Evolutionary conservation across 2,113 vertebrate genomes (phyloP).

Genomic region (Blennius ocellaris): DNA sequence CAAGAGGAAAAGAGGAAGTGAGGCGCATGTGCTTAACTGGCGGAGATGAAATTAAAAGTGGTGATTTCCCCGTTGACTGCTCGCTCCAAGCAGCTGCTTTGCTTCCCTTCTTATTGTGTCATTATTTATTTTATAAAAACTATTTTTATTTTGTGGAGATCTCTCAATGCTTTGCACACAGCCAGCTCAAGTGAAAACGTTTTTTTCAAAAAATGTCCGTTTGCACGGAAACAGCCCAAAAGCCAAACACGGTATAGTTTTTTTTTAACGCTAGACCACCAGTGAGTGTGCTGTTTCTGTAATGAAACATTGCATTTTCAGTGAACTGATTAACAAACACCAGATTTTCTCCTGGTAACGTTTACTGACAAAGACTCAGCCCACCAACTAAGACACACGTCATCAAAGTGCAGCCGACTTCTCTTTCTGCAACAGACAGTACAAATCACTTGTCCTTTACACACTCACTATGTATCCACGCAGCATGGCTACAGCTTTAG

Average conservation of each 20-base stretch:
- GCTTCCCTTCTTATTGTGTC: slow-evolving; percentile 59
- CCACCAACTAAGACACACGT: too few relatives aligned
- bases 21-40: slow-evolving; percentile 64
- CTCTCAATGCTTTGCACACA: slow-evolving; percentile 29
- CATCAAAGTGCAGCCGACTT: neutral
- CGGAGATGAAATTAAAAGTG: slow-evolving; percentile 74
- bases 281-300: too few relatives aligned
- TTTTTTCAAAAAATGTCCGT: too few relatives aligned
- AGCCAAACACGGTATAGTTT: too few relatives aligned
- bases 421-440: slow-evolving; percentile 22
- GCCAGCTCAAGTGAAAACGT: neutral
- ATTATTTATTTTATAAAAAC: slow-evolving; percentile 54
- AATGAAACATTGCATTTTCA: too few relatives aligned
- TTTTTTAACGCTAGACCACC: too few relatives aligned
- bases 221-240: too few relatives aligned
- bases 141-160: slow-evolving; percentile 16
- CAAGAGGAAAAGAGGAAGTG: slow-evolving; percentile 40
- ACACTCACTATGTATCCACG: slow-evolving; percentile 37
- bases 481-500: slow-evolving; percentile 55
- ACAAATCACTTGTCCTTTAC: slow-evolving; percentile 59
- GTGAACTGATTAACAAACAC: slow-evolving; percentile 10
- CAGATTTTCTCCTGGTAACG: slow-evolving; percentile 5
- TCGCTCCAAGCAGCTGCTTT: slow-evolving; percentile 62
- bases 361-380: slow-evolving; percentile 8
- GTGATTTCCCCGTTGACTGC: slow-evolving; percentile 71